Evolutionary conservation across 1,140 invertebrate genomes (phyloP).

Genomic region (Pseudomyrmex concolor): DNA sequence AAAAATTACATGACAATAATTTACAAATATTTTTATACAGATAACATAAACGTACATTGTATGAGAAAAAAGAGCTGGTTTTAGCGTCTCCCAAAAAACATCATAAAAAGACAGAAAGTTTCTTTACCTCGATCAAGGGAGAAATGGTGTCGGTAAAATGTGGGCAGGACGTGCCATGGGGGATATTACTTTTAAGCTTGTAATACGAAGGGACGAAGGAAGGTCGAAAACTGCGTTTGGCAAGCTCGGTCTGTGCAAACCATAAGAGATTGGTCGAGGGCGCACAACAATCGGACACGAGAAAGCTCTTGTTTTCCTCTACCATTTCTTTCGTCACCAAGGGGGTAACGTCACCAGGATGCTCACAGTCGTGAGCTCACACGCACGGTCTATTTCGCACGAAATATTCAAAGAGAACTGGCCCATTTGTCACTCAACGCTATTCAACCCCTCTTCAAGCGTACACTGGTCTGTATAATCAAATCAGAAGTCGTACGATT

Average conservation of each 20-base stretch:
- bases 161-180: constrained; percentile 65
- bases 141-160: constrained; percentile 64
- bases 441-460: constrained; percentile 19
- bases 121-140: constrained; percentile 10
- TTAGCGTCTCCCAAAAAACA: constrained; percentile 1
- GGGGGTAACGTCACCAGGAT: constrained; percentile 51
- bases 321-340: constrained; percentile 62
- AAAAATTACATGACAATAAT: neutral
- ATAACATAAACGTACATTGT: neutral
- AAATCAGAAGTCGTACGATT: constrained; percentile 58
- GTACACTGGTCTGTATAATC: constrained; percentile 38
- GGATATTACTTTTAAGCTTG: constrained; percentile 61
- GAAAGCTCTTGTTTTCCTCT: constrained; percentile 81
- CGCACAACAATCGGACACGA: constrained; percentile 78
- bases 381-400: constrained; percentile 34
- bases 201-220: constrained; percentile 42
- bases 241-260: constrained; percentile 46
- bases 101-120: constrained; percentile 10
- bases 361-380: constrained; percentile 21
- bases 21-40: constrained; percentile 35
- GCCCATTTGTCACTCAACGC: constrained; percentile 59
- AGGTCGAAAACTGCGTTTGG: constrained; percentile 55
- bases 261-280: constrained; percentile 75
- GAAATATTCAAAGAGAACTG: constrained; percentile 54
- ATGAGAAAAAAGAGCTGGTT: constrained; percentile 25